These are phyloP conservation scores for Latrodectus geometricus DNA, from an alignment of 1,140 invertebrate genomes.

Conservation along the genomic window DNA sequence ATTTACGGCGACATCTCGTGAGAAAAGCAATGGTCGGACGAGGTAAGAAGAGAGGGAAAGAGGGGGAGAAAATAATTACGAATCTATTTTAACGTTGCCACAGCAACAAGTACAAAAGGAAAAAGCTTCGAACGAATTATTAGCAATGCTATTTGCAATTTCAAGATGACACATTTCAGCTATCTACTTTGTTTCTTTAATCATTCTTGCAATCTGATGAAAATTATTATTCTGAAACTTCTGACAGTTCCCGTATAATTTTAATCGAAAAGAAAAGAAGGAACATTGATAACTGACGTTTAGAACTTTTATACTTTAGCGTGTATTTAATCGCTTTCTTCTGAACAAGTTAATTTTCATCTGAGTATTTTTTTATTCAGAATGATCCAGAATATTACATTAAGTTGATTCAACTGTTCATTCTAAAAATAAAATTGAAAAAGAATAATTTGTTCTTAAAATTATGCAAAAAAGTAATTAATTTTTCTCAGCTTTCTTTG, in stretches of 20 bases:
- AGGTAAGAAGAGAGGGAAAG: background rate
- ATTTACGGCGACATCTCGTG: constrained; percentile 35
- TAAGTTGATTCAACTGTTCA: no score
- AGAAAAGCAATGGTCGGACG: background rate
- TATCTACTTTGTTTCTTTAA: background rate
- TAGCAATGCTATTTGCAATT: constrained; percentile 20
- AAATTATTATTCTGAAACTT: constrained; percentile 1
- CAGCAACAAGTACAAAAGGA: constrained; percentile 39
- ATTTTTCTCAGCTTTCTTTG: no score
- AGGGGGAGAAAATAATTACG: constrained; percentile 32
- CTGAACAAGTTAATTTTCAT: no score
- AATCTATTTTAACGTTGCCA: constrained; percentile 27
- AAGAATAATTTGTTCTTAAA: no score
- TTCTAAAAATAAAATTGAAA: no score
- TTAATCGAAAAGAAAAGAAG: background rate
- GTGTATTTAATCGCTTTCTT: no score
- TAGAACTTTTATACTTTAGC: no score
- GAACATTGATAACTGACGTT: background rate
- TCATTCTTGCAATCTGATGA: background rate
- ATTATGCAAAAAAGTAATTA: no score
- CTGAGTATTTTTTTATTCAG: no score
- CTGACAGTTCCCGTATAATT: background rate
- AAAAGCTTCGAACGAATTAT: constrained; percentile 21
- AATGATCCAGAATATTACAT: no score
- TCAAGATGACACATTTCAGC: background rate